These are phyloP conservation scores for Nansenia antarctica DNA, from an alignment of 2,113 vertebrate species.

Conservation along the genomic window DNA sequence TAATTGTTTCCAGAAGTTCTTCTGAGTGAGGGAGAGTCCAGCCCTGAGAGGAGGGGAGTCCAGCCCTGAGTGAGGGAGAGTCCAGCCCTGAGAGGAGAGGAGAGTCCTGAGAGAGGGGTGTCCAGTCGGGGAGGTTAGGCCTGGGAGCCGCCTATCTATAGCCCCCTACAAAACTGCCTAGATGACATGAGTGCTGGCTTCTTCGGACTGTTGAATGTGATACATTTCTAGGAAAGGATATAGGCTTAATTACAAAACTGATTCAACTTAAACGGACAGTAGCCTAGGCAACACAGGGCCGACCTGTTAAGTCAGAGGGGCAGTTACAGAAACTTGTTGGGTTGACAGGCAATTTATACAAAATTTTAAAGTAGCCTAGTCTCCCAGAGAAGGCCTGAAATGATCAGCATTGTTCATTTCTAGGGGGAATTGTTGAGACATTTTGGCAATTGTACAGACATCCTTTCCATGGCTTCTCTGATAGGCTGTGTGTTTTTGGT, in stretches of 20 bases:
- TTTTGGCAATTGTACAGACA: background rate
- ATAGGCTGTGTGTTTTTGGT: background rate
- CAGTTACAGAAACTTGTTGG: background rate
- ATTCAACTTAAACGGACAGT: background rate
- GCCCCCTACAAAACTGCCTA: background rate
- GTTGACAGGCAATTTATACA: background rate
- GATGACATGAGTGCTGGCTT: background rate
- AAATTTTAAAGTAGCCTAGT: background rate
- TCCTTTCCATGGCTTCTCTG: background rate
- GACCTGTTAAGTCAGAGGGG: too few species aligned
- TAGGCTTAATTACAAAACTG: background rate
- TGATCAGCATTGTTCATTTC: background rate
- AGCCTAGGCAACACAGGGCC: background rate
- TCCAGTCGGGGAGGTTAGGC: background rate
- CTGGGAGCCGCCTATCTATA: background rate
- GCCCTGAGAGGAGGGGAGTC: conserved; percentile 20
- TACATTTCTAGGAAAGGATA: too few species aligned
- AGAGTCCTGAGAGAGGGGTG: background rate
- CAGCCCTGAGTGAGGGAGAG: too few species aligned
- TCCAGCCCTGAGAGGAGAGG: conserved; percentile 1
- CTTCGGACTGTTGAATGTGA: too few species aligned
- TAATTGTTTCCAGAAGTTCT: conserved; percentile 71
- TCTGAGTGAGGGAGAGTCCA: conserved; percentile 30
- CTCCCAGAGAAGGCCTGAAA: background rate
- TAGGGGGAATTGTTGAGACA: background rate